Base-by-base conservation (phyloP, 2,113 vertebrate genomes). In the Psephotus haematonotus region DNA sequence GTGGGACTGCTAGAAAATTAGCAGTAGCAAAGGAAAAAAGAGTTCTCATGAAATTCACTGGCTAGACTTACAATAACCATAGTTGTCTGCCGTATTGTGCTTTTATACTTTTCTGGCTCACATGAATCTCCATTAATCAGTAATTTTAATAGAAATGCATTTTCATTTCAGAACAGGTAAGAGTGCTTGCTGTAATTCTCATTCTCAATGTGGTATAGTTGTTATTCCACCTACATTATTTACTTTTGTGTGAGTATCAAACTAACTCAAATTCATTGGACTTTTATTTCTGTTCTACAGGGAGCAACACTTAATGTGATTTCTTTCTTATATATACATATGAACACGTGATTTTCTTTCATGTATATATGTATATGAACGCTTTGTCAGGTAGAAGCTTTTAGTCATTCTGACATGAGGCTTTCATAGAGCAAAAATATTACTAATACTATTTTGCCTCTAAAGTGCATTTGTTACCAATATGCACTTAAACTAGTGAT, bases 401-500 rank as follows among this genome's bases (percentile, higher is more conserved):
- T 98, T 97, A 97, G 96, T 98, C 97, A 97, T 97, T 91, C 89
- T 98, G 98, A 98, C 97, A 96, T 70, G 85, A 97, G 70, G 90
- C 91, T 97, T 97, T 97, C 97, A 94, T 12, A n/a, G 69, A 97
- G 98, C 97, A 98, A 97, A 98, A 98, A 98, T 98, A 98, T 98
- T 97, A 96, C 97, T 97, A 92, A 97, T 95, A 97, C 95, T 98
- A 96, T 98, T 98, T 98, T 98, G 96, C 96, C 97, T 98, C 96
- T 90, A 87, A 98, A 98, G 97, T 95, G 96, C 97, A 97, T 98
- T 98, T 98, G 98, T 98, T 98, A 98, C 96, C 98, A 97, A 96
- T 97, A 97, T 96, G 97, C 97, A 97, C 97, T 98, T 98, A 98
- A 98, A 97, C 95, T 95, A 95, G 96, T 98, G 98, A 98, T 98